These are phyloP conservation scores for Psittacula cyanocephala DNA, from an alignment of 2,113 vertebrate species.

Conservation along the genomic window DNA sequence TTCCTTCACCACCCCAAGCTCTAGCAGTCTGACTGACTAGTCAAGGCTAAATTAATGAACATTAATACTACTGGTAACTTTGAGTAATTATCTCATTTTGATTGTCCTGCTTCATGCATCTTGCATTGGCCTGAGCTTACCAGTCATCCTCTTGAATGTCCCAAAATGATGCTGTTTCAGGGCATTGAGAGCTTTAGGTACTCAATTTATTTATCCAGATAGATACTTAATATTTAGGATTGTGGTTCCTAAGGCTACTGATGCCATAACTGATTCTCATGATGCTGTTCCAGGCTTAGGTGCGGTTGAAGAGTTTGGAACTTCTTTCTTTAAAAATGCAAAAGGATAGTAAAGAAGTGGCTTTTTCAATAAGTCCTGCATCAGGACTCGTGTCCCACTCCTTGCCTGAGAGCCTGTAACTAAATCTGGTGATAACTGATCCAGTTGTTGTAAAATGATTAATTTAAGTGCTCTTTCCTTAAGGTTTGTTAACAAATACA, in stretches of 20 bases:
- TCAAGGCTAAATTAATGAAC: not conserved
- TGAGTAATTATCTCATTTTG: not conserved
- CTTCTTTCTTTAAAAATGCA: not conserved
- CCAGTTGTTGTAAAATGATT: not conserved
- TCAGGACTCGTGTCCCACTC: not conserved
- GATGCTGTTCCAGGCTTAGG: not conserved
- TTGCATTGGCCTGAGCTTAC: not conserved
- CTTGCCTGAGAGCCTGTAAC: not conserved
- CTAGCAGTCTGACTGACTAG: not conserved
- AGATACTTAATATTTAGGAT: not conserved
- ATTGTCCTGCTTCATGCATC: not conserved
- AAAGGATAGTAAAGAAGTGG: not conserved
- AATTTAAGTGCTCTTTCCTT: constrained; percentile 13
- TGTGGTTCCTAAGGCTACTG: not conserved
- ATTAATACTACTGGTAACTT: not conserved
- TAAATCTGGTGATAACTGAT: constrained; percentile 12
- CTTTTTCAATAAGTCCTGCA: not conserved
- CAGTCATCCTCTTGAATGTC: not conserved
- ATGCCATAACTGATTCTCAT: accelerated
- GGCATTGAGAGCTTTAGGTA: not conserved
- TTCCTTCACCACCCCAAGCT: not conserved
- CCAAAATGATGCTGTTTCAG: not conserved
- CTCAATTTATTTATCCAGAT: not conserved
- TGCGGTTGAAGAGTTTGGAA: not conserved
- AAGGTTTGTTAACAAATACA: not conserved